Conservation (phyloP, 1,140 invertebrate genomes). For the Habropoda laboriosa region DNA sequence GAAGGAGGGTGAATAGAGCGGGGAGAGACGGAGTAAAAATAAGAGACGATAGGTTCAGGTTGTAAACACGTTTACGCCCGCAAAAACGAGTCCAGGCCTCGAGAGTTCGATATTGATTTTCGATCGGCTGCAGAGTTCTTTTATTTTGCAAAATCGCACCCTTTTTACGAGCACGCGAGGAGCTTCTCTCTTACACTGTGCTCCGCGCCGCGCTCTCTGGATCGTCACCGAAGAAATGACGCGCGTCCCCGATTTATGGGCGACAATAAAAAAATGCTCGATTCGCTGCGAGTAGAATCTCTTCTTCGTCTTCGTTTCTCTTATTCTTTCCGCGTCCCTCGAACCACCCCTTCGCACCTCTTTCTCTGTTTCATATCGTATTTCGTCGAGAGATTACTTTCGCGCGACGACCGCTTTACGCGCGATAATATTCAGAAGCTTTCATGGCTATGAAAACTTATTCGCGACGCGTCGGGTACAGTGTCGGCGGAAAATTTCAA, state of each 20-base stretch:
- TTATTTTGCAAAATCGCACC: conserved; percentile 58
- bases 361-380: conserved; percentile 31
- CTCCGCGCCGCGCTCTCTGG: too few species aligned
- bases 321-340: neutral
- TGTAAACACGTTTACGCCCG: conserved; percentile 60
- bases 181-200: neutral
- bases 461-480: neutral
- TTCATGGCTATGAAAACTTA: neutral
- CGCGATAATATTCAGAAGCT: conserved; percentile 17
- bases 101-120: conserved; percentile 54
- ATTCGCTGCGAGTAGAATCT: conserved; percentile 37
- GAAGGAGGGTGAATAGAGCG: neutral
- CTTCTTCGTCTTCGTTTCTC: neutral
- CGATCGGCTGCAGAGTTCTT: conserved; percentile 48
- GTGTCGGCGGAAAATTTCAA: too few species aligned
- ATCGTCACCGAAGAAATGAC: conserved; percentile 20
- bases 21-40: conserved; percentile 38
- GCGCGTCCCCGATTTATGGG: conserved; percentile 46
- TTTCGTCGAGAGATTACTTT: conserved; percentile 21
- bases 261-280: conserved; percentile 48
- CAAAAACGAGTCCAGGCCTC: conserved; percentile 7
- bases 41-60: conserved; percentile 16
- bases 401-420: neutral
- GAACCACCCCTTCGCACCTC: too few species aligned
- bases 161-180: conserved; percentile 40